Conservation (phyloP, 2,888 invertebrate genomes). For the Leptothorax acervorum region DNA sequence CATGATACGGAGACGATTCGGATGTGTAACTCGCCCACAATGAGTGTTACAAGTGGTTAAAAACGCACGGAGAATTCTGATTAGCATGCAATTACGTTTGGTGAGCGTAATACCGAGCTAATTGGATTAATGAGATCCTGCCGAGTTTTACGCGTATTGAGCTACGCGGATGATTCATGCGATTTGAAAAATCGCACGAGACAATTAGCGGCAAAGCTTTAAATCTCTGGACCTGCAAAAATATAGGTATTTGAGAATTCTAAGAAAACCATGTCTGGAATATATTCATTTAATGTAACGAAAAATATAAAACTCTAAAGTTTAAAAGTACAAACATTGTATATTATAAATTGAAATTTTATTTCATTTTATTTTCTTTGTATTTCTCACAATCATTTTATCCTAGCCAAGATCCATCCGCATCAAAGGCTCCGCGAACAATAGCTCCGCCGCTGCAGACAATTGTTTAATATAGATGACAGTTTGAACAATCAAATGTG, state of each 20-base stretch:
- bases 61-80: conserved; percentile 69
- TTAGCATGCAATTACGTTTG: conserved; percentile 74
- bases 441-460: background rate
- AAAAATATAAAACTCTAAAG: background rate
- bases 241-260: background rate
- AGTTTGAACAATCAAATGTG: background rate
- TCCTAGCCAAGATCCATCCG: background rate
- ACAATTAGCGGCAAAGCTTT: background rate
- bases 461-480: conserved; percentile 6
- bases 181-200: background rate
- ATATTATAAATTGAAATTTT: background rate
- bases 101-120: conserved; percentile 69
- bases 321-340: background rate
- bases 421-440: background rate
- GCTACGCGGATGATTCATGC: background rate
- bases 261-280: background rate
- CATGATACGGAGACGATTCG: conserved; percentile 52
- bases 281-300: background rate
- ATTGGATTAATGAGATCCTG: conserved; percentile 77
- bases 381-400: background rate
- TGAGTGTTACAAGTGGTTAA: conserved; percentile 61
- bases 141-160: conserved; percentile 4
- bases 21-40: conserved; percentile 10
- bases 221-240: background rate
- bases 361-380: background rate